Evolutionary conservation across 2,113 vertebrate species (phyloP), one percentile per base, ranked within the genome.

Genomic region (Ibidorhyncha struthersii): DNA sequence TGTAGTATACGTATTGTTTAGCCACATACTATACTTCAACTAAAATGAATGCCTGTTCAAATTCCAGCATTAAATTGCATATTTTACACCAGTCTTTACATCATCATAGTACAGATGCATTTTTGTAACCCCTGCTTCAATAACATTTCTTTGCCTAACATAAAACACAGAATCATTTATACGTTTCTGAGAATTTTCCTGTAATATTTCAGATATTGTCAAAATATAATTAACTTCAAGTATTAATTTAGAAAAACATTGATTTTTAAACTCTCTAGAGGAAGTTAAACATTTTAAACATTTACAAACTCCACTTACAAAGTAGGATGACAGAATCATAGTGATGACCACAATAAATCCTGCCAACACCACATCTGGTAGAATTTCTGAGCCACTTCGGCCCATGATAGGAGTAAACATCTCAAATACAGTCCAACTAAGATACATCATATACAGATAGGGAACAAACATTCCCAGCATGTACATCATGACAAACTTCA

Each of bases 321-420:
- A 99, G 97, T 99, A 99, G 12, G 99, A 99, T 56, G 99, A 99
- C 41, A 99, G 97, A 90, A 99, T 98, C 93, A 99, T 95, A 29
- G 98, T 98, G 82, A 98, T 97, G 69, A 98, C 77, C 67, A 99
- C 99, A 90, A 99, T 97, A 72, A 99, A 97, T 84, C 98, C 97
- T 41, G 99, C 99, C 95, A 99, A 85, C 53, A 99, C 98, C 82
- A 99, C 82, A 77, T 99, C 99, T 2, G 99, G 99, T 29, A 98
- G 99, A 50, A 99, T 99, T 97, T 99, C 99, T 2, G 99, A 99
- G 81, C 99, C 99, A 34, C 99, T 99, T 83, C 99, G 99, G 19
- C 99, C 99, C 97, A 99, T 98, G 84, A 99, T 99, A 71, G 99
- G 99, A 0, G 99, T 99, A 93, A 99, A 99, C 98, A 99, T 99